Percentiles rank a stretch among this genome's conserved stretches.
phyloP scores from a whole-genome alignment of 2,888 invertebrate genomes.

The Mimachlamys varia region DNA sequence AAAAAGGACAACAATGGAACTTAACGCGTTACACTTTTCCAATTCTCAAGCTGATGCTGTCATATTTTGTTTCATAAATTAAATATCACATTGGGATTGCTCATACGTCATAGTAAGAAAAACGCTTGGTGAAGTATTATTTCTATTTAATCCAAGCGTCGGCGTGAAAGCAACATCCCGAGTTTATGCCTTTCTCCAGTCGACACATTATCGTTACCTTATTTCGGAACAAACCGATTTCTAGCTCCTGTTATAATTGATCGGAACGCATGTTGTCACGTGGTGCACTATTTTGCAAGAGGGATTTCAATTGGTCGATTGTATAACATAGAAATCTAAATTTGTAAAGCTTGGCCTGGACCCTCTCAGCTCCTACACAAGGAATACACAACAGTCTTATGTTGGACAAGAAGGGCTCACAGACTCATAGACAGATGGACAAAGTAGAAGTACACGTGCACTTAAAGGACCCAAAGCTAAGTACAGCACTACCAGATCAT shows the following conservation, averaged over 20 bases:
- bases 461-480: background rate
- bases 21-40: too few relatives aligned
- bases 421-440: background rate
- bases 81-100: too few relatives aligned
- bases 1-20: too few relatives aligned
- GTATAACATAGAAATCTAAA: constrained; percentile 13
- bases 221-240: background rate
- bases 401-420: background rate
- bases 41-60: too few relatives aligned
- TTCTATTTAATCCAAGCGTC: background rate
- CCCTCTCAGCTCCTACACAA: background rate
- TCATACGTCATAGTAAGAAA: too few relatives aligned
- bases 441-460: background rate
- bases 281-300: background rate
- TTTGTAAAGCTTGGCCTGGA: background rate
- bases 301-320: constrained; percentile 11
- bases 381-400: background rate
- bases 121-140: too few relatives aligned
- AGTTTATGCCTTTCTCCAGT: background rate
- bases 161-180: background rate
- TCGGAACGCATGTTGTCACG: background rate
- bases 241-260: background rate
- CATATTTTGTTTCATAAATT: too few relatives aligned
- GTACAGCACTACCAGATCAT: background rate
- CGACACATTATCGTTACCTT: background rate